Percentiles rank a stretch among this genome's conserved stretches.
These are phyloP conservation scores for Chaetophractus vellerosus DNA, from an alignment of 2,797 vertebrate genomes.

Conservation along the genomic window DNA sequence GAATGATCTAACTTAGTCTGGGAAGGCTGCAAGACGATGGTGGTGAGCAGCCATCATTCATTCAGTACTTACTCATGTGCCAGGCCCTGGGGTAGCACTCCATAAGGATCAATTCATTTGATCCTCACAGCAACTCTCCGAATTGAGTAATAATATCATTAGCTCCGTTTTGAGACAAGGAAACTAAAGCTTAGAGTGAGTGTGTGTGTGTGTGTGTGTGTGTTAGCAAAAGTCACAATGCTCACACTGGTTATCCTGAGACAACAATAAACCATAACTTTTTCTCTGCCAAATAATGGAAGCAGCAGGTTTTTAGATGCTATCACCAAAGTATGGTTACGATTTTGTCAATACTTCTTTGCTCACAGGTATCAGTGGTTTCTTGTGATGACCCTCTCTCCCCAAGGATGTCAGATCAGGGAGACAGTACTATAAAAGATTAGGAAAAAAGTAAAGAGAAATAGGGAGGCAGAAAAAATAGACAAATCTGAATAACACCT, in stretches of 20 bases:
- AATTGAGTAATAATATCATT: background rate
- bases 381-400: background rate
- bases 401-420: slow-evolving; percentile 10
- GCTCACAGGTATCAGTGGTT: background rate
- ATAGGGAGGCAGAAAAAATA: background rate
- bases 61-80: background rate
- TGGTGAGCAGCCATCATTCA: background rate
- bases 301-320: background rate
- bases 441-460: background rate
- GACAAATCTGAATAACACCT: background rate
- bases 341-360: background rate
- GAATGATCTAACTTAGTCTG: background rate
- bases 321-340: background rate
- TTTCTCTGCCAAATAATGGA: background rate
- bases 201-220: background rate
- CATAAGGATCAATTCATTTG: background rate
- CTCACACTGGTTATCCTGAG: background rate
- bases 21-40: background rate
- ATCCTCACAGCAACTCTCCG: background rate
- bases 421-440: background rate
- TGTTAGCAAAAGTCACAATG: background rate
- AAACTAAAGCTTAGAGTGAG: background rate
- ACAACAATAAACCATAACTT: slow-evolving; percentile 16
- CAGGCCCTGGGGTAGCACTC: background rate
- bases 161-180: slow-evolving; percentile 43